Conservation (phyloP, 2,113 vertebrate genomes). For the Misgurnus mizolepis region DNA sequence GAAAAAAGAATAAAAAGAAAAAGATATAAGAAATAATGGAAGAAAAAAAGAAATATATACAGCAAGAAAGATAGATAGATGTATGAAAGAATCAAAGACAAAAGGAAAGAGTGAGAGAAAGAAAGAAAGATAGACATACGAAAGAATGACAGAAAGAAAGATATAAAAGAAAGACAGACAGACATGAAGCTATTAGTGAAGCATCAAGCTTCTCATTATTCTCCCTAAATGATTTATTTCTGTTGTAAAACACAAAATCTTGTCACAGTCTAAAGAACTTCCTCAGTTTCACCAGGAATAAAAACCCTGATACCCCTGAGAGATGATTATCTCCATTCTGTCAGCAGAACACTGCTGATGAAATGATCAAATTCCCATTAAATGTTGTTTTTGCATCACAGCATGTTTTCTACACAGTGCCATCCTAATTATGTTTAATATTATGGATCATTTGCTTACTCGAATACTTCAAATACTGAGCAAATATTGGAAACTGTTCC, state of each 20-base stretch:
- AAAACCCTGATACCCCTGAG: background rate
- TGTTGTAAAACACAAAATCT: conserved; percentile 2
- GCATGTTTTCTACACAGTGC: conserved; percentile 9
- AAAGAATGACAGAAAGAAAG: too few relatives aligned
- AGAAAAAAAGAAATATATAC: too few relatives aligned
- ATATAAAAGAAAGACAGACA: background rate
- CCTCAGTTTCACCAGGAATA: too few relatives aligned
- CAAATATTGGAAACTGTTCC: background rate
- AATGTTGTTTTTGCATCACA: background rate
- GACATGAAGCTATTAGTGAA: too few relatives aligned
- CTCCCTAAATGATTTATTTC: conserved; percentile 7
- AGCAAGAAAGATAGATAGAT: too few relatives aligned
- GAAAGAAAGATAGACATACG: background rate
- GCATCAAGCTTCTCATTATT: background rate
- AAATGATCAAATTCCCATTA: conserved; percentile 1
- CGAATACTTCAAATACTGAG: background rate
- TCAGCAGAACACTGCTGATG: background rate
- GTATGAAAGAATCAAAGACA: too few relatives aligned
- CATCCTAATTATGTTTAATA: conserved; percentile 8
- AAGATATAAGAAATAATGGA: too few relatives aligned
- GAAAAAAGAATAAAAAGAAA: too few relatives aligned
- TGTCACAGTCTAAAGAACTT: background rate
- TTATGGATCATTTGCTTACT: conserved; percentile 19
- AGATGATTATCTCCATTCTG: background rate
- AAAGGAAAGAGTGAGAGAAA: background rate